These are phyloP conservation scores for Uropetala carovei DNA, from an alignment of 2,888 invertebrate species.

Conservation along the genomic window DNA sequence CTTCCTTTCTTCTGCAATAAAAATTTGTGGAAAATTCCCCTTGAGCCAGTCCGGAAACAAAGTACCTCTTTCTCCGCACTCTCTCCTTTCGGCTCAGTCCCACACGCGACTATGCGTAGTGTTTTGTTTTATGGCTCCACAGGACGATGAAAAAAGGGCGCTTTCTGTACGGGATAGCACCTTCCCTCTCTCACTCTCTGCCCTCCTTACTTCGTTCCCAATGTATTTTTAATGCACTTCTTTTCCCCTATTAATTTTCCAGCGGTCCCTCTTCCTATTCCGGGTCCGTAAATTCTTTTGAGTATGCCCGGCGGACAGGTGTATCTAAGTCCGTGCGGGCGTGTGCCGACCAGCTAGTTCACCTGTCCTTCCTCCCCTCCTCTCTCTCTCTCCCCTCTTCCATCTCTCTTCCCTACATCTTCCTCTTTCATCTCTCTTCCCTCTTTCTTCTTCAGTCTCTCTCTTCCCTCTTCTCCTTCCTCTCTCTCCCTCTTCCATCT, in stretches of 20 bases:
- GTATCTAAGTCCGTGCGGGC: background rate
- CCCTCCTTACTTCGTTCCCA: background rate
- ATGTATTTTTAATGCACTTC: conserved; percentile 43
- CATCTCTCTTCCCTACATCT: background rate
- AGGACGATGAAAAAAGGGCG: conserved; percentile 19
- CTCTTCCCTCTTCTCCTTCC: background rate
- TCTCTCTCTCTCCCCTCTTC: background rate
- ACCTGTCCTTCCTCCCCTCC: conserved; percentile 18
- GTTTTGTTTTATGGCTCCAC: conserved; percentile 44
- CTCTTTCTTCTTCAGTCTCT: background rate
- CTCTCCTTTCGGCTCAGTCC: background rate
- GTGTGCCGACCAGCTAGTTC: conserved; percentile 29
- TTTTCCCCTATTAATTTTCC: conserved; percentile 44
- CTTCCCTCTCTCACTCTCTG: background rate
- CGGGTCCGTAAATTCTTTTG: background rate
- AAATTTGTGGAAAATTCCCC: background rate
- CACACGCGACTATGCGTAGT: background rate
- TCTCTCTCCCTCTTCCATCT: background rate
- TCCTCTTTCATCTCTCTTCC: background rate
- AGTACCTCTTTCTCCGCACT: background rate
- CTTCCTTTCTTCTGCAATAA: background rate
- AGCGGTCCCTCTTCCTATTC: background rate
- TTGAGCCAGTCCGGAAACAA: background rate
- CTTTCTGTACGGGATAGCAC: background rate
- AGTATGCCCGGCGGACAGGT: background rate